phyloP scores from a whole-genome alignment of 2,113 vertebrate species.

The Coracopsis vasa region DNA sequence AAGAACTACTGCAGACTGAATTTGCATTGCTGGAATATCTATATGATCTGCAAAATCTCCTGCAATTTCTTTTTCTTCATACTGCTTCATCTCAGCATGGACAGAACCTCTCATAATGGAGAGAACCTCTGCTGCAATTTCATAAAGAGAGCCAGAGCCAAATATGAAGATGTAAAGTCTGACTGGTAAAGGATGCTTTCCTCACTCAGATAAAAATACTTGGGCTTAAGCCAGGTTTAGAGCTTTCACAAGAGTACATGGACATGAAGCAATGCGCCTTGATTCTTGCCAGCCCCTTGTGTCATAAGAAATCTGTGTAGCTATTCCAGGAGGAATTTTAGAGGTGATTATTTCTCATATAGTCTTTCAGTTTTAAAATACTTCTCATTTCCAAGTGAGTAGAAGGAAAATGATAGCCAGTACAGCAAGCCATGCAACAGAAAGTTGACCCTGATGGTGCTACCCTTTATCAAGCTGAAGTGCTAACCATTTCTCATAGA shows the following conservation, averaged over 20 bases:
- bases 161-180: background rate
- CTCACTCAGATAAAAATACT: background rate
- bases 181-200: background rate
- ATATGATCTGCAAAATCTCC: background rate
- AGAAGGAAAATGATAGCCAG: background rate
- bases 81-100: background rate
- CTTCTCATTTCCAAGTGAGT: background rate
- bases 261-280: background rate
- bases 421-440: background rate
- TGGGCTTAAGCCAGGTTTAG: background rate
- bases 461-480: background rate
- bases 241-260: background rate
- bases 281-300: background rate
- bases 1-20: background rate
- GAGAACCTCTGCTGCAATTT: background rate
- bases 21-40: background rate
- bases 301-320: background rate
- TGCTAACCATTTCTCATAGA: conserved; percentile 8
- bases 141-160: background rate
- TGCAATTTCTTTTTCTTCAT: background rate
- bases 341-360: background rate
- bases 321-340: background rate
- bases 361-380: background rate
- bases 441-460: background rate
- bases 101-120: background rate